A percentile compares a stretch with the other conserved stretches of the same genome.
These are phyloP conservation scores for Drosophila santomea DNA, from an alignment of 1,140 invertebrate species.

Conservation along the genomic window DNA sequence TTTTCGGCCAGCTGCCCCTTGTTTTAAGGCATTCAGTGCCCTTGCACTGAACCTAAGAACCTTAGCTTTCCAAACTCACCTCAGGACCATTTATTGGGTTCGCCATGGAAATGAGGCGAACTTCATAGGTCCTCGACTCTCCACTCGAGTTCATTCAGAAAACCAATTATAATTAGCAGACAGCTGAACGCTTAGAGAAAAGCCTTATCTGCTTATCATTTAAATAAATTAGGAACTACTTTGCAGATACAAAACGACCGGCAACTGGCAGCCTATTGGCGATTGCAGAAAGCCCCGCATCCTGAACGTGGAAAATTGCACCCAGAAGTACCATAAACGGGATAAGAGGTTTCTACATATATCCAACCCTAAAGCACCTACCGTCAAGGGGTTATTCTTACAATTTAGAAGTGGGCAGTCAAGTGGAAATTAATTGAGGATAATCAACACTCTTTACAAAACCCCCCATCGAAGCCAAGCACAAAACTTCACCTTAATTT, in stretches of 20 bases:
- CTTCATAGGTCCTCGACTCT: constrained; percentile 25
- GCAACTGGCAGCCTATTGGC: background rate
- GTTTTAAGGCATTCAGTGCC: constrained; percentile 12
- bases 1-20: constrained; percentile 24
- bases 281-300: no score
- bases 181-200: background rate
- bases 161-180: constrained; percentile 46
- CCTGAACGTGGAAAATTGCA: background rate
- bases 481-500: constrained; percentile 22
- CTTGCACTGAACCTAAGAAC: constrained; percentile 18
- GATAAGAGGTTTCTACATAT: background rate
- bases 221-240: constrained; percentile 28
- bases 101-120: constrained; percentile 37
- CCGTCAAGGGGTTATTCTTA: no score
- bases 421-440: background rate
- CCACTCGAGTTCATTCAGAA: background rate
- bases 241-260: background rate
- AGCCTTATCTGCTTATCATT: constrained; percentile 11
- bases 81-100: constrained; percentile 16
- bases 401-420: background rate
- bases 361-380: no score
- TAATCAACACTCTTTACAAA: background rate
- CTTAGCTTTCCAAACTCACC: constrained; percentile 32
- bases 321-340: background rate
- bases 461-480: background rate